Evolutionary conservation across 2,888 invertebrate genomes (phyloP).

Genomic region (Gibbula magus): DNA sequence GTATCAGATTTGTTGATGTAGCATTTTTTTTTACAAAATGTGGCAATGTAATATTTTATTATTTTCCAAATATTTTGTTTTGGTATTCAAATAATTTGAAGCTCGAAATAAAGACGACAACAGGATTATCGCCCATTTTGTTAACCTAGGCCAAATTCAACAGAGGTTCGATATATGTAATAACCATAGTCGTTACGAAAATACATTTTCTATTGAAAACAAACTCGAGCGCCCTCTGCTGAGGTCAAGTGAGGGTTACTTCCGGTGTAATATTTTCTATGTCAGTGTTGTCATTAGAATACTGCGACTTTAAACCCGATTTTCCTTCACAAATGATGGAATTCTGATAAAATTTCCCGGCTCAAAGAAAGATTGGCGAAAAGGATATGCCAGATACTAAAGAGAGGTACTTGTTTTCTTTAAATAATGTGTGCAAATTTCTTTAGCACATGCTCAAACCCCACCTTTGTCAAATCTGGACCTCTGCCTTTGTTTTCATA

Average conservation of each 20-base stretch:
- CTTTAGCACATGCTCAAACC: background rate
- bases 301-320: constrained; percentile 10
- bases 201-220: constrained; percentile 8
- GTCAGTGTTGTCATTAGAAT: constrained; percentile 21
- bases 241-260: constrained; percentile 10
- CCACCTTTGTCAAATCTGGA: constrained; percentile 21
- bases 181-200: background rate
- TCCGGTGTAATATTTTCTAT: constrained; percentile 23
- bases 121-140: too few relatives aligned
- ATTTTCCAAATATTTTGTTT: too few relatives aligned
- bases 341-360: background rate
- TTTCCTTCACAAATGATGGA: constrained; percentile 7
- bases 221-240: constrained; percentile 9
- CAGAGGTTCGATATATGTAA: too few relatives aligned
- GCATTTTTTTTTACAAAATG: too few relatives aligned
- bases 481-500: constrained; percentile 23
- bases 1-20: too few relatives aligned
- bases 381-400: constrained; percentile 54
- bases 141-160: too few relatives aligned
- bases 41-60: too few relatives aligned
- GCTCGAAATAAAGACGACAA: too few relatives aligned
- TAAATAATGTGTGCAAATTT: background rate
- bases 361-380: constrained; percentile 22
- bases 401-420: constrained; percentile 43
- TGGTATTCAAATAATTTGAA: too few relatives aligned